These are phyloP conservation scores for Garra rufa DNA, from an alignment of 2,113 vertebrate genomes.

Conservation along the genomic window DNA sequence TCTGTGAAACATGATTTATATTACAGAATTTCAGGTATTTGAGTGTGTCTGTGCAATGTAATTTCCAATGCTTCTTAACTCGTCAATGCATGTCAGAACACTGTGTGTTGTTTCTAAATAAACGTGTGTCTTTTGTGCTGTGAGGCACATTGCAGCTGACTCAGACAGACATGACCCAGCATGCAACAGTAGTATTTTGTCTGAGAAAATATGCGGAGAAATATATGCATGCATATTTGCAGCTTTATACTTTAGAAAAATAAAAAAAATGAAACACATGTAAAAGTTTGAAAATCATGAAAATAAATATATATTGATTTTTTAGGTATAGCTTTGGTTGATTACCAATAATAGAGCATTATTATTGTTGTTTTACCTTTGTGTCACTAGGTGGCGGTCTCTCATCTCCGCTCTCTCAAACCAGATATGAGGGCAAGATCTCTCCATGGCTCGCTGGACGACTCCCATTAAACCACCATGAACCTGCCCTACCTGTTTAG, in stretches of 20 bases:
- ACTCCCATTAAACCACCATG: conserved; percentile 94
- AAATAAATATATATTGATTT: too few species aligned
- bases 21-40: too few species aligned
- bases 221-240: not conserved
- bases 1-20: not conserved
- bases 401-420: conserved; percentile 96
- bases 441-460: conserved; percentile 91
- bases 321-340: not conserved
- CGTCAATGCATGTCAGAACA: conserved; percentile 22
- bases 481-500: conserved; percentile 89
- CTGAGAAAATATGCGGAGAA: not conserved
- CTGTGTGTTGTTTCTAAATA: not conserved
- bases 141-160: conserved; percentile 15
- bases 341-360: not conserved
- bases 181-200: conserved; percentile 13
- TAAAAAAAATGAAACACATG: not conserved
- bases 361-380: conserved; percentile 78
- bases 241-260: not conserved
- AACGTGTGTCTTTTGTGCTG: not conserved
- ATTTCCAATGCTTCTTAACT: not conserved
- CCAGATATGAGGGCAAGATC: conserved; percentile 95
- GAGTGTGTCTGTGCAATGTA: not conserved
- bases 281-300: not conserved
- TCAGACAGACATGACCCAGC: conserved; percentile 29
- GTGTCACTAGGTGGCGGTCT: conserved; percentile 95